These are phyloP conservation scores for Penelope pileata DNA, from an alignment of 2,113 vertebrate genomes.

Conservation along the genomic window DNA sequence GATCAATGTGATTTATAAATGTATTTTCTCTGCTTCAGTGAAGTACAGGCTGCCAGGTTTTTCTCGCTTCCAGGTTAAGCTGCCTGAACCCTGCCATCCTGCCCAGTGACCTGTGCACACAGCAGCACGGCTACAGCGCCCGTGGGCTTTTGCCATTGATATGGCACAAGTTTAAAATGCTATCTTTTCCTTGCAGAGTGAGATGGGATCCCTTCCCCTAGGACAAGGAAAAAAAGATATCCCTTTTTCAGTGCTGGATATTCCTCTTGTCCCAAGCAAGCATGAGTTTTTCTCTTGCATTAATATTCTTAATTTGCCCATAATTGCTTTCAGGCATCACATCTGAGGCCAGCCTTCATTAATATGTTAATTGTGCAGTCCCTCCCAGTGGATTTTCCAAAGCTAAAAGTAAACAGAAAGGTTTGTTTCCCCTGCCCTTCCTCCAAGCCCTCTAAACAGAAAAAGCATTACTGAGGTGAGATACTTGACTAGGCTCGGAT, in stretches of 20 bases:
- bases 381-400: slow-evolving; percentile 46
- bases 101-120: not conserved
- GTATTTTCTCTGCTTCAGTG: not conserved
- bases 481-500: not conserved
- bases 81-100: rapidly evolving
- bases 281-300: slow-evolving; percentile 20
- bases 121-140: not conserved
- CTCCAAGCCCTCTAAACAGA: slow-evolving; percentile 5
- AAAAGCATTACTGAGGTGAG: slow-evolving; percentile 17
- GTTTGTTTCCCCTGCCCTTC: slow-evolving; percentile 15
- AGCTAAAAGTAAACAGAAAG: slow-evolving; percentile 52
- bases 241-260: not conserved
- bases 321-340: slow-evolving; percentile 55
- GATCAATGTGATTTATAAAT: not conserved
- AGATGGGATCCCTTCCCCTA: not conserved
- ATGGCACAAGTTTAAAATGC: not conserved
- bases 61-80: not conserved
- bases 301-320: slow-evolving; percentile 60
- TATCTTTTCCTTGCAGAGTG: not conserved
- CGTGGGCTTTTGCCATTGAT: not conserved
- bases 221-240: not conserved
- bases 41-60: not conserved
- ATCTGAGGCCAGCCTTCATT: slow-evolving; percentile 68
- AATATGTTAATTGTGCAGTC: slow-evolving; percentile 70
- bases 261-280: slow-evolving; percentile 10